Conservation (phyloP, 2,113 vertebrate genomes). For the Actinemys pallida region DNA sequence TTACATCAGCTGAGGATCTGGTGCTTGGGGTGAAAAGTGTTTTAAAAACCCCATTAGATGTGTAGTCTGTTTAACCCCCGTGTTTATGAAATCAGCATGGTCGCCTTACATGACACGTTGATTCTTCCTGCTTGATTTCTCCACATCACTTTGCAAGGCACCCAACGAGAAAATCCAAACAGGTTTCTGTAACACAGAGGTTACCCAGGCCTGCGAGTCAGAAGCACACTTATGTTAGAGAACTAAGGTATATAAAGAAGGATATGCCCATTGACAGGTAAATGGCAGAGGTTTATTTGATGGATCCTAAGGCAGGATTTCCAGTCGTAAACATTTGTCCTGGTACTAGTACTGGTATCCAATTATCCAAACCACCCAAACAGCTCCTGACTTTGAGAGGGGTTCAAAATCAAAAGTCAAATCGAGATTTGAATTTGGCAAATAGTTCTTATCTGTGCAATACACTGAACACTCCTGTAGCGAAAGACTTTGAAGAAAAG, state of each 20-base stretch:
- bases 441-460: not conserved
- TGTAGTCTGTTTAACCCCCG: not conserved
- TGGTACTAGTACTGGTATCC: not conserved
- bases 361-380: not conserved
- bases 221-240: not conserved
- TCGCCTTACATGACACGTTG: not conserved
- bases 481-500: not conserved
- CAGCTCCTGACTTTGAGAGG: not conserved
- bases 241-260: not conserved
- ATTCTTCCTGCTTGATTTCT: not conserved
- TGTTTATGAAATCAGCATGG: not conserved
- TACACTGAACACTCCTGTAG: not conserved
- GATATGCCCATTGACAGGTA: not conserved
- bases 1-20: not conserved
- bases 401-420: not conserved
- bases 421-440: not conserved
- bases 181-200: not conserved
- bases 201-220: not conserved
- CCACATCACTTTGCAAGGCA: not conserved
- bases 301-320: not conserved
- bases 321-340: not conserved
- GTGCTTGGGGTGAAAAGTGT: not conserved
- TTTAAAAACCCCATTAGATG: not conserved
- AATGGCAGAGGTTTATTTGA: not conserved
- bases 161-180: not conserved